These are phyloP conservation scores for Neelides folsomi DNA, from an alignment of 2,888 invertebrate genomes.

Conservation along the genomic window DNA sequence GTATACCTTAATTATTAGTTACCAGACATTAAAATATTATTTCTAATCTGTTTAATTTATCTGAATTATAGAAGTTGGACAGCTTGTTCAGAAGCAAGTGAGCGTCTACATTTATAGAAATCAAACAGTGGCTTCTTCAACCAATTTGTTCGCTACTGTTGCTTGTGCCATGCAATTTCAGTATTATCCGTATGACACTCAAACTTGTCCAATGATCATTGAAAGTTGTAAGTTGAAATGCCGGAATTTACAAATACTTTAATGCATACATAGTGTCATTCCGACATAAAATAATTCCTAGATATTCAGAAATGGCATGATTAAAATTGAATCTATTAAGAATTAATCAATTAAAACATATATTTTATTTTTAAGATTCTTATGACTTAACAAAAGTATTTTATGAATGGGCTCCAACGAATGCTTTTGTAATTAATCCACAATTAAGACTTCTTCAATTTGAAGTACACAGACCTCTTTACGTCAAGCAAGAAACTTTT, in stretches of 20 bases:
- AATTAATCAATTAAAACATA: no score
- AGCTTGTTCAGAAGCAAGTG: constrained; percentile 6
- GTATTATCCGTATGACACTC: constrained; percentile 59
- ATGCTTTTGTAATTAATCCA: constrained; percentile 53
- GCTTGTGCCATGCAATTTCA: constrained; percentile 16
- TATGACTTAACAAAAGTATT: constrained; percentile 63
- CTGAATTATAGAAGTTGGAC: constrained; percentile 2
- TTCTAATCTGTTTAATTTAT: neutral
- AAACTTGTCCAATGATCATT: constrained; percentile 67
- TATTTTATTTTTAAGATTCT: constrained; percentile 44
- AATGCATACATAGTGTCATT: neutral
- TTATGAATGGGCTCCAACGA: constrained; percentile 60
- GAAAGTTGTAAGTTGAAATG: constrained; percentile 64
- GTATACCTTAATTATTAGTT: neutral
- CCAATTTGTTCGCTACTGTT: constrained; percentile 18
- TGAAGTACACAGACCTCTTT: constrained; percentile 57
- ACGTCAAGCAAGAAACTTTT: constrained; percentile 34
- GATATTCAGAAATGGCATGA: no score
- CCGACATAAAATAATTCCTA: neutral
- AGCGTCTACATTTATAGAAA: constrained; percentile 8
- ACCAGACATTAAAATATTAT: constrained; percentile 6
- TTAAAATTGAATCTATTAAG: no score
- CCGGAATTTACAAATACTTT: neutral
- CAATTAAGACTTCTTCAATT: constrained; percentile 67
- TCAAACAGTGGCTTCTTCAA: constrained; percentile 5